Percentiles rank a stretch among this genome's conserved stretches.
These are phyloP conservation scores for Zaprionus nigranus DNA, from an alignment of 1,140 invertebrate species.

Conservation along the genomic window DNA sequence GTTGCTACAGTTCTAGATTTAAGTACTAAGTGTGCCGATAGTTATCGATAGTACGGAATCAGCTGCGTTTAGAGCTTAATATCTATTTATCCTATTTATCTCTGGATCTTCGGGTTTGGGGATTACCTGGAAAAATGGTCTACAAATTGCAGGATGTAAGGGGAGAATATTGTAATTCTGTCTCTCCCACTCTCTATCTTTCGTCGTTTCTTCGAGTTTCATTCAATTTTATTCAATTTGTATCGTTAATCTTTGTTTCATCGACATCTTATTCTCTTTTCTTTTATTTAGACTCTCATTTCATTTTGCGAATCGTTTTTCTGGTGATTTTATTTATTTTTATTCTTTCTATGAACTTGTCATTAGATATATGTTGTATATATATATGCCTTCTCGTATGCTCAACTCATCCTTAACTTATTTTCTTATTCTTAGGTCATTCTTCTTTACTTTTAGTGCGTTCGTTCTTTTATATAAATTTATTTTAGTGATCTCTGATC, in stretches of 20 bases:
- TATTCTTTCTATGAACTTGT: background rate
- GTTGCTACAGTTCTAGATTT: constrained; percentile 22
- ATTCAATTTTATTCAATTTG: too few species aligned
- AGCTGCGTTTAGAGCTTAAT: constrained; percentile 27
- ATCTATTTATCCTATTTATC: constrained; percentile 33
- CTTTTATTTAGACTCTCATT: background rate
- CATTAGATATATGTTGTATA: background rate
- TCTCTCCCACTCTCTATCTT: background rate
- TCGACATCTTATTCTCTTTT: too few species aligned
- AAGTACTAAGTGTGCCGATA: constrained; percentile 4
- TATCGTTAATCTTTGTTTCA: background rate
- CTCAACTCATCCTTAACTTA: too few species aligned
- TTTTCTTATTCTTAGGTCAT: background rate
- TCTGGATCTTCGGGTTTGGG: background rate
- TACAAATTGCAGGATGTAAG: background rate
- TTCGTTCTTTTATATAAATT: background rate
- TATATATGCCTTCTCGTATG: background rate
- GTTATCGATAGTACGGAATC: constrained; percentile 14
- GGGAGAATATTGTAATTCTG: background rate
- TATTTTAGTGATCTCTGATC: background rate
- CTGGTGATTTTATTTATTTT: background rate
- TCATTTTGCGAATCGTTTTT: background rate
- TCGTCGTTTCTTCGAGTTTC: background rate
- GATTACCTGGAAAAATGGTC: background rate
- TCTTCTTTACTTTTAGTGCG: background rate